These are phyloP conservation scores for Megastigmus dorsalis DNA, from an alignment of 2,888 invertebrate species.

Conservation along the genomic window DNA sequence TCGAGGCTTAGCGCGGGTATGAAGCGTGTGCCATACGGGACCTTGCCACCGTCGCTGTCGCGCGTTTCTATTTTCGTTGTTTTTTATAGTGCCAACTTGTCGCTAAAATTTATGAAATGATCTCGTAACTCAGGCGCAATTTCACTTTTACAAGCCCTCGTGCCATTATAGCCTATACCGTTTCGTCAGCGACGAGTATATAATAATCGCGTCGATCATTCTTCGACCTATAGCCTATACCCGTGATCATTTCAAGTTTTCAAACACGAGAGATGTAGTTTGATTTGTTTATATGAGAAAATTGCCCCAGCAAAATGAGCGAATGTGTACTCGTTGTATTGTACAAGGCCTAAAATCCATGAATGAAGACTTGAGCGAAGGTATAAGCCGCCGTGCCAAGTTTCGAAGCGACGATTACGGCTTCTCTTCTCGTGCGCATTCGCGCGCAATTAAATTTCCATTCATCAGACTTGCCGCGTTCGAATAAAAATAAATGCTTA, in stretches of 20 bases:
- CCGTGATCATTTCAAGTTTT: no score
- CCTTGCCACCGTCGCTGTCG: no score
- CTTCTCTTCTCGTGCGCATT: background rate
- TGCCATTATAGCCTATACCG: no score
- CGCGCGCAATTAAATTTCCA: slow-evolving; percentile 17
- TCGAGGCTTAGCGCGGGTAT: no score
- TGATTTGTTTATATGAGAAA: no score
- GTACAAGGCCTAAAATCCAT: background rate
- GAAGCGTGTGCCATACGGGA: background rate
- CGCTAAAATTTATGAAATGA: background rate
- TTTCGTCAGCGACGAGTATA: no score
- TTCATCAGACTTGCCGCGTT: background rate
- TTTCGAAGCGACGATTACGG: background rate
- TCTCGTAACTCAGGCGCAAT: slow-evolving; percentile 7
- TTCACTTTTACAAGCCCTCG: slow-evolving; percentile 8
- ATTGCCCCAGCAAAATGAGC: background rate
- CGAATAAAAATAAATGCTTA: background rate
- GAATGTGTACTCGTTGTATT: no score
- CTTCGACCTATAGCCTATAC: no score
- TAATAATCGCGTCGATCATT: no score
- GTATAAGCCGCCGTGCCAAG: no score
- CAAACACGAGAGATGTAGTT: no score
- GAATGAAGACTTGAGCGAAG: slow-evolving; percentile 13
- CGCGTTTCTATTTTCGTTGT: slow-evolving; percentile 38
- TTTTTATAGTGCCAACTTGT: slow-evolving; percentile 17